Percentiles rank a stretch among this genome's conserved stretches.
These are phyloP conservation scores for Lophotis ruficrista DNA, from an alignment of 2,113 vertebrate genomes.

Conservation along the genomic window DNA sequence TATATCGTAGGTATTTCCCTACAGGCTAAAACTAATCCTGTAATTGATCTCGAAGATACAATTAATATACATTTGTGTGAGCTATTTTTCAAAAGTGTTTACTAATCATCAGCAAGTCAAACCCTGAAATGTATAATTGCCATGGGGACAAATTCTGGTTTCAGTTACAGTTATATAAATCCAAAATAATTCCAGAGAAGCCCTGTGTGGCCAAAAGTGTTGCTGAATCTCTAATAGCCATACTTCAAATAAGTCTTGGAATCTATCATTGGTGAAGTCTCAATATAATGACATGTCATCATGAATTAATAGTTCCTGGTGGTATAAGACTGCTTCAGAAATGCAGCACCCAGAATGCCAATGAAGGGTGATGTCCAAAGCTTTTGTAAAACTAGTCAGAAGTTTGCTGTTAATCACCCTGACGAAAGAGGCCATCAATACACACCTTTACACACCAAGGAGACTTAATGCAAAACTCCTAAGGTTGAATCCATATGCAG, in stretches of 20 bases:
- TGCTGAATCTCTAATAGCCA: not conserved
- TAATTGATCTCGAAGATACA: not conserved
- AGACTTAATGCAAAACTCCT: not conserved
- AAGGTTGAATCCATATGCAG: not conserved
- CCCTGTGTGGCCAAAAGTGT: not conserved
- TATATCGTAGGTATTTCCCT: not conserved
- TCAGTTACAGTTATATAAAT: not conserved
- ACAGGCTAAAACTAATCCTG: not conserved
- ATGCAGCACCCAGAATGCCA: not conserved
- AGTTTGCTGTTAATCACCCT: not conserved
- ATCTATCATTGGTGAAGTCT: not conserved
- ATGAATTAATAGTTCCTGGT: not conserved
- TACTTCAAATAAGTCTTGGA: not conserved
- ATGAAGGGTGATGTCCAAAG: not conserved
- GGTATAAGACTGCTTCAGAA: not conserved
- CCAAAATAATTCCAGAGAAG: not conserved
- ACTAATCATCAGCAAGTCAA: not conserved
- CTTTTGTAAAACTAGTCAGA: not conserved
- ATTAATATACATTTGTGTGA: not conserved
- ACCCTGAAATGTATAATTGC: not conserved
- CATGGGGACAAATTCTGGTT: not conserved
- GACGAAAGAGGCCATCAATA: not conserved
- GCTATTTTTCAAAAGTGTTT: not conserved
- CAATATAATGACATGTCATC: not conserved
- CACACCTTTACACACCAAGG: accelerated